phyloP scores from a whole-genome alignment of 2,797 vertebrate genomes.

The Trachurus trachurus region DNA sequence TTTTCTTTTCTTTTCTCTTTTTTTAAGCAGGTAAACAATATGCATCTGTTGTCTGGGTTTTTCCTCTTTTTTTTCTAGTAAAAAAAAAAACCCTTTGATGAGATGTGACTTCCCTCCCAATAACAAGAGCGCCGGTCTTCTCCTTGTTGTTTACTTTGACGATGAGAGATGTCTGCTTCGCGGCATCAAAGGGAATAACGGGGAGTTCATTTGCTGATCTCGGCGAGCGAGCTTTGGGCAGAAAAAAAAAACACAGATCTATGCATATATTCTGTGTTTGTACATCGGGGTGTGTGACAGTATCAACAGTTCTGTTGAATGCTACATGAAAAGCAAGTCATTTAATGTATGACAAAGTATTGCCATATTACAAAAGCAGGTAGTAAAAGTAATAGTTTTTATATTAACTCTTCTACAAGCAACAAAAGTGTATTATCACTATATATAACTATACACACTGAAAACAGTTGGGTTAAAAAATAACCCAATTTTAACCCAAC shows the following conservation, averaged over 20 bases:
- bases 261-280: neutral
- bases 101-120: slow-evolving; percentile 35
- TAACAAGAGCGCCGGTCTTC: slow-evolving; percentile 14
- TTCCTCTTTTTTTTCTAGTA: slow-evolving; percentile 7
- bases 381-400: too few species aligned
- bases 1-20: neutral
- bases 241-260: neutral
- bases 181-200: slow-evolving; percentile 48
- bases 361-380: too few species aligned
- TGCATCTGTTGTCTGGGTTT: slow-evolving; percentile 31
- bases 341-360: too few species aligned
- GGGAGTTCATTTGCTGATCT: slow-evolving; percentile 37
- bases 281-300: neutral
- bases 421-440: too few species aligned
- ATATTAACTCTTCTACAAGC: too few species aligned
- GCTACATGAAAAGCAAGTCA: too few species aligned
- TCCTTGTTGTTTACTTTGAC: slow-evolving; percentile 36
- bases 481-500: too few species aligned
- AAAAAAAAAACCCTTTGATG: slow-evolving; percentile 41
- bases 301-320: neutral
- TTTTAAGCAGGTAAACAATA: slow-evolving; percentile 48
- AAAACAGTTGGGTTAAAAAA: too few species aligned
- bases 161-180: slow-evolving; percentile 24
- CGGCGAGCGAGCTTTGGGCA: slow-evolving; percentile 1
- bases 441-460: too few species aligned